A percentile compares a stretch with the other conserved stretches of the same genome.
Evolutionary conservation across 2,113 vertebrate species (phyloP).

Genomic region (Pavo muticus): DNA sequence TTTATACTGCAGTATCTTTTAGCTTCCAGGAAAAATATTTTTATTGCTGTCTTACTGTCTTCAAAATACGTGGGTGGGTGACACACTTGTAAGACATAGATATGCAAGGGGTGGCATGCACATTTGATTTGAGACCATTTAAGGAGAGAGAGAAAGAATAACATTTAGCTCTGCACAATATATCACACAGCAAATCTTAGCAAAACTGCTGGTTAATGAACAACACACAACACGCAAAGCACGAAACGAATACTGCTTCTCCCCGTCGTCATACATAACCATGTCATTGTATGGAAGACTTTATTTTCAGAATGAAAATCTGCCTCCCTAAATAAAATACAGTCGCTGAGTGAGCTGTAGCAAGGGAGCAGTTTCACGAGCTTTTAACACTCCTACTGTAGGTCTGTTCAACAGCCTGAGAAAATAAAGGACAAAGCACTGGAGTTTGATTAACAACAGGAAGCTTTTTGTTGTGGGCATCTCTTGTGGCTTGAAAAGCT

Average conservation of each 20-base stretch:
- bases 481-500: conserved; percentile 76
- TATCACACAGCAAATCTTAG: conserved; percentile 55
- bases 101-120: neutral
- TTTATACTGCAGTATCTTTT: conserved; percentile 38
- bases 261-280: conserved; percentile 46
- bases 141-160: conserved; percentile 36
- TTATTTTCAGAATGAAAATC: conserved; percentile 76
- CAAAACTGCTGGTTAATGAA: conserved; percentile 51
- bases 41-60: conserved; percentile 45
- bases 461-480: conserved; percentile 78
- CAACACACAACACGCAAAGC: neutral
- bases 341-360: conserved; percentile 28
- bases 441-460: conserved; percentile 80
- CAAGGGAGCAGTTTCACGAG: conserved; percentile 63
- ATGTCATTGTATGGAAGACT: conserved; percentile 31
- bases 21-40: conserved; percentile 45
- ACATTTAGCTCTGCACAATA: conserved; percentile 15
- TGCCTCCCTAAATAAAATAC: conserved; percentile 73
- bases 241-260: conserved; percentile 65
- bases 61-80: conserved; percentile 54
- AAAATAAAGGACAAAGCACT: conserved; percentile 77
- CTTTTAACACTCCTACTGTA: conserved; percentile 67
- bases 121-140: conserved; percentile 50
- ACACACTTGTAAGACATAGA: conserved; percentile 54
- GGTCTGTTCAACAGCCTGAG: conserved; percentile 70